Base-by-base conservation (phyloP, 35 echinoderm and acorn worm species). In the Eucidaris tribuloides region DNA sequence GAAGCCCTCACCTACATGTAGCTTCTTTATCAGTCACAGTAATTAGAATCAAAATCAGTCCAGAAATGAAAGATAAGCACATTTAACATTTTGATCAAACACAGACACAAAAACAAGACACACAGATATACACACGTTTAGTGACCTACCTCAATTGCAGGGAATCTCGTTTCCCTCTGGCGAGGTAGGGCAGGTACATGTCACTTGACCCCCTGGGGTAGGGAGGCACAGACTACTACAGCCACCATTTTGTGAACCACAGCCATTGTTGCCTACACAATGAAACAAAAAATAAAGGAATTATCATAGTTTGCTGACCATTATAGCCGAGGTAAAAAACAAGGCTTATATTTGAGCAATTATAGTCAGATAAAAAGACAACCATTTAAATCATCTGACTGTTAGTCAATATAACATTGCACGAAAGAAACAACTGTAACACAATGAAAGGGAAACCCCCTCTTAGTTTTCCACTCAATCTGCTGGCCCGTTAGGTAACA, bases 201-300 rank as follows among this genome's bases (percentile, higher is more conserved):
- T 83, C 37, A 77, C 38, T 4, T 52, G 55, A 31, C 63, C 65
- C 34, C 80, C 86, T 24, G 90, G 95, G 1, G 52, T 42, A 5
- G 95, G 90, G 46, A 98, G 83, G 68, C 95, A 98, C 31, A 98
- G 90, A 46, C 70, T 84, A 27, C 95, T 93, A 42, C 95, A 98
- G 6, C 83, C 90, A 41, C 95, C 95, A 74, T 98, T 98, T 39
- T 93, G 45, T 45, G 25, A 52, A 5, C 49, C 57, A 80, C 95
- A 98, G 6, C 90, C 88, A 65, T 98, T 98, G 78, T 61, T 66
- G 55, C 90, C 92, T 95, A 35, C 7, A 86, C 66, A 35, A 2
- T 78, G 29, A 81, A 82, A 0, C 25, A 58, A 18, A 77, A 42
- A 70, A 70, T 4, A 5, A 83, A 22, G 42, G 19, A 11, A 13